phyloP scores from a whole-genome alignment of 2,113 vertebrate species.

The Parotia lawesii region DNA sequence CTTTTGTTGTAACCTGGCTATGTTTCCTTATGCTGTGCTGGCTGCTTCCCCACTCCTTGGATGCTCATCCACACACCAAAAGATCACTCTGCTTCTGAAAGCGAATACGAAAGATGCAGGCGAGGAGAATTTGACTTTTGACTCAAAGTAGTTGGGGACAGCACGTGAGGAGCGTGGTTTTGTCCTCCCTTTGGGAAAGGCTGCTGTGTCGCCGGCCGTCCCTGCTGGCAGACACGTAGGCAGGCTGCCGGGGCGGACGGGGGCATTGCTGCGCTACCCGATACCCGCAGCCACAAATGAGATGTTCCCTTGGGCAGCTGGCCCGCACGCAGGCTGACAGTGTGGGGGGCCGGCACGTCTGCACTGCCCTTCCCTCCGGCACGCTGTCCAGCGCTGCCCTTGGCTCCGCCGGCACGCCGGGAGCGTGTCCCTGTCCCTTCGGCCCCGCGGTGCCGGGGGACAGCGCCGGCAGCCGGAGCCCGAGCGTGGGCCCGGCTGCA shows the following conservation, averaged over 20 bases:
- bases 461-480: neutral
- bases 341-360: rapidly evolving
- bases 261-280: neutral
- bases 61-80: rapidly evolving
- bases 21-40: neutral
- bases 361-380: rapidly evolving
- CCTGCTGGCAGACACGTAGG: neutral
- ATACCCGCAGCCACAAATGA: rapidly evolving
- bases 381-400: rapidly evolving
- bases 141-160: neutral
- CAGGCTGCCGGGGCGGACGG: neutral
- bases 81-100: neutral
- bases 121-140: neutral
- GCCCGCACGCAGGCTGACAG: neutral
- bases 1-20: neutral
- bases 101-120: neutral
- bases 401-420: rapidly evolving
- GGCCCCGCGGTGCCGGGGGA: rapidly evolving
- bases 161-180: neutral
- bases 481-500: rapidly evolving
- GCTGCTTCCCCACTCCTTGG: neutral
- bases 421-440: neutral
- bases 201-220: neutral
- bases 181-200: neutral
- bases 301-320: neutral